Conservation (phyloP, 2,113 vertebrate species). For the Gymnogyps californianus region DNA sequence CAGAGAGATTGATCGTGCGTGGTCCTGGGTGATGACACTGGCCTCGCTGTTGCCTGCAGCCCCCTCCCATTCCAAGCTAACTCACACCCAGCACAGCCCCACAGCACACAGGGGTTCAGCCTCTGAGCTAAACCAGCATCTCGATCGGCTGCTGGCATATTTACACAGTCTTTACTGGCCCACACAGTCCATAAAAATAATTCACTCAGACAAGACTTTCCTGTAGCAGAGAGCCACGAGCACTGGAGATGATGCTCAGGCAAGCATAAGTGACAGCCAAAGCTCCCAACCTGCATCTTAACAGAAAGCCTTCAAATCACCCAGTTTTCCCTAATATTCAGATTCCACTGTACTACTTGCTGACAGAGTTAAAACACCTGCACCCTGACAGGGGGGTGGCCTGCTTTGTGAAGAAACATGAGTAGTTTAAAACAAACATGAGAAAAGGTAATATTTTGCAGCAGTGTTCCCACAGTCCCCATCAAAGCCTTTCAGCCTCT, state of each 20-base stretch:
- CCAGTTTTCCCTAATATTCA: not conserved
- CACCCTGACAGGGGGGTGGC: not conserved
- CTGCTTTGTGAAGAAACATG: not conserved
- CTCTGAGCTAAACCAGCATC: not conserved
- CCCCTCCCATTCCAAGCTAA: fast-evolving
- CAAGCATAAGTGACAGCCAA: not conserved
- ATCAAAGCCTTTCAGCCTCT: not conserved
- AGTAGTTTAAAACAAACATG: not conserved
- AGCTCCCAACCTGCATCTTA: not conserved
- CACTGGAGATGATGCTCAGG: fast-evolving
- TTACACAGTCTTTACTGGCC: not conserved
- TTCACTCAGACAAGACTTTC: not conserved
- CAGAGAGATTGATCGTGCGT: fast-evolving
- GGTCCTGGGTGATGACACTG: not conserved
- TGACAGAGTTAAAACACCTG: fast-evolving
- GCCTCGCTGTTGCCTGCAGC: not conserved
- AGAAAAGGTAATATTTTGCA: not conserved
- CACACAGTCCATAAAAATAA: not conserved
- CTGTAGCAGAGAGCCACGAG: fast-evolving
- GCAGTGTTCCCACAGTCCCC: not conserved
- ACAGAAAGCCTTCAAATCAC: not conserved
- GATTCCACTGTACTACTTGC: not conserved
- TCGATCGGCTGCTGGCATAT: fast-evolving
- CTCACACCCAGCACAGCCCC: not conserved
- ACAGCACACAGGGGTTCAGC: not conserved